Evolutionary conservation across 2,113 vertebrate species (phyloP).

Genomic region (Phyllostomus hastatus): DNA sequence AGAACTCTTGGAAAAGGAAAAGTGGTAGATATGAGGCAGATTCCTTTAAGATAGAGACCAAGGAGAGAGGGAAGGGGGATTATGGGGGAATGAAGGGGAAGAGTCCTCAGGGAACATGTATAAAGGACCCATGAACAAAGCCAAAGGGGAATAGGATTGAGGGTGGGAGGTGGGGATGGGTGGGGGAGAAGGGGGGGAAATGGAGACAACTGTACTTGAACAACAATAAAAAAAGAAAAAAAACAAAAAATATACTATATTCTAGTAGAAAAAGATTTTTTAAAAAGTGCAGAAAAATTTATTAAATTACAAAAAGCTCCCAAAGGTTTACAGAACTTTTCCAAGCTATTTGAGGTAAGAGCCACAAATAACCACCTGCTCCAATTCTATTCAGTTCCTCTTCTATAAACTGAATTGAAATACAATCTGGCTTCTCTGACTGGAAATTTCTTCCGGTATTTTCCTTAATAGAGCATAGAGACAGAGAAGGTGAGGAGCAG

Average conservation of each 20-base stretch:
- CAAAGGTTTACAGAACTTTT: constrained; percentile 45
- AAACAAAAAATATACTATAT: no score
- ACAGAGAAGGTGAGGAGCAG: constrained; percentile 71
- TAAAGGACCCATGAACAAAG: no score
- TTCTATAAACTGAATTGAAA: constrained; percentile 52
- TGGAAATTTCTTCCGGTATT: constrained; percentile 73
- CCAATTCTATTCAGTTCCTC: constrained; percentile 34
- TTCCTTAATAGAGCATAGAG: constrained; percentile 73
- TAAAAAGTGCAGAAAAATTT: neutral
- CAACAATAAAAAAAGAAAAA: no score
- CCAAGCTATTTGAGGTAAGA: constrained; percentile 59
- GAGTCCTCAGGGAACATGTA: no score
- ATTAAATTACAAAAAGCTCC: constrained; percentile 38
- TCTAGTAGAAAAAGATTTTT: no score
- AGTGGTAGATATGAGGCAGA: neutral
- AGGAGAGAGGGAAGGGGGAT: neutral
- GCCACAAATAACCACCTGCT: constrained; percentile 62
- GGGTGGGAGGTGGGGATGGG: no score
- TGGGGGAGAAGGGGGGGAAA: no score
- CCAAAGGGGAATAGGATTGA: no score
- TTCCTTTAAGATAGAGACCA: constrained; percentile 27
- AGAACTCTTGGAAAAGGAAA: neutral
- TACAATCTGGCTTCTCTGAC: constrained; percentile 62
- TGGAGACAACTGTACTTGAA: no score
- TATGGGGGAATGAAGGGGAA: no score